A percentile compares a stretch with the other conserved stretches of the same genome.
Conservation (phyloP, 2,797 vertebrate species). For the Lithobates pipiens region DNA sequence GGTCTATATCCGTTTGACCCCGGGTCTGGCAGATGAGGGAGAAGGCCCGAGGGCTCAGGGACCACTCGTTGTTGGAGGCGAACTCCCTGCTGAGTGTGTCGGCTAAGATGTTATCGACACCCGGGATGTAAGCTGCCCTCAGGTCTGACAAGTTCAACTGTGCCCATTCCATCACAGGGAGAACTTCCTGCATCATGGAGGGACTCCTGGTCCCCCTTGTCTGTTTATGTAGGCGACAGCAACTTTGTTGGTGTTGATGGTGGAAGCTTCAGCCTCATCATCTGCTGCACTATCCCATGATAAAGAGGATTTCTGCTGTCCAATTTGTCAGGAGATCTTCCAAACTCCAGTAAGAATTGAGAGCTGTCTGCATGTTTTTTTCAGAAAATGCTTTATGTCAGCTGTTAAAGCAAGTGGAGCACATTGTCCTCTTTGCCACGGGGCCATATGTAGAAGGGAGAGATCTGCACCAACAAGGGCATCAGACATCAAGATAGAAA, state of each 20-base stretch:
- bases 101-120: no score
- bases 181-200: no score
- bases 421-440: conserved; percentile 82
- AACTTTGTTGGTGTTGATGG: conserved; percentile 27
- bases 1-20: no score
- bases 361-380: conserved; percentile 82
- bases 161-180: no score
- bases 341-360: conserved; percentile 79
- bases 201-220: no score
- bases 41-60: no score
- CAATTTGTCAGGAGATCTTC: conserved; percentile 81
- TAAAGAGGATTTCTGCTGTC: conserved; percentile 79
- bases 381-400: conserved; percentile 82
- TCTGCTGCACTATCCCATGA: not conserved
- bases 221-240: no score
- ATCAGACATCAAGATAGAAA: conserved; percentile 79
- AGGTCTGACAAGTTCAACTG: no score
- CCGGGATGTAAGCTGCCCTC: no score
- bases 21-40: no score
- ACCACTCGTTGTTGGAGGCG: no score
- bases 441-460: conserved; percentile 78
- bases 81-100: no score
- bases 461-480: conserved; percentile 79
- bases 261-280: conserved; percentile 12
- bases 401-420: conserved; percentile 80